A percentile compares a stretch with the other conserved stretches of the same genome.
Conservation (phyloP, 30 jellyfish, hydroid and myxozoan genomes). For the Turritopsis rubra region DNA sequence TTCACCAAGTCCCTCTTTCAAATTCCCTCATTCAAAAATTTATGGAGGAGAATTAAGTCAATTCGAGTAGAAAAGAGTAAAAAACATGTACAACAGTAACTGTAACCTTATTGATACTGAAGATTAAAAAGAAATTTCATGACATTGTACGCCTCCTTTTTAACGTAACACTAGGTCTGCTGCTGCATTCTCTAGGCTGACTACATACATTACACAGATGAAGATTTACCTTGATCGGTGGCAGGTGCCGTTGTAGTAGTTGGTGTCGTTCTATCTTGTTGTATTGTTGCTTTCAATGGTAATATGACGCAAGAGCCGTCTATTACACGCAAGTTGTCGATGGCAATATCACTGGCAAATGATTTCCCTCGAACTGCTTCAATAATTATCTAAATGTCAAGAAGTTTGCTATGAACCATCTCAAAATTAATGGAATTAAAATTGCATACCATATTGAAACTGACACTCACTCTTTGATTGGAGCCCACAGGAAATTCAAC, state of each 20-base stretch:
- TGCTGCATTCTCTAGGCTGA: too few species aligned
- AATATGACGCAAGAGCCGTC: constrained; percentile 22
- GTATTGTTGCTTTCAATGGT: constrained; percentile 51
- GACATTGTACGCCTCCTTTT: too few species aligned
- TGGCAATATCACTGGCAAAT: constrained; percentile 58
- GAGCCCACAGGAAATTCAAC: constrained; percentile 36
- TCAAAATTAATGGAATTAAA: too few species aligned
- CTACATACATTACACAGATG: not conserved
- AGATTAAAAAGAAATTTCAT: too few species aligned
- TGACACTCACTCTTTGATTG: constrained; percentile 21
- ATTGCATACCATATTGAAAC: too few species aligned
- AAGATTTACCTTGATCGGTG: constrained; percentile 6
- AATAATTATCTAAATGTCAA: constrained; percentile 47
- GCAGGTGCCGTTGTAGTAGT: constrained; percentile 30
- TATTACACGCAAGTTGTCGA: constrained; percentile 46
- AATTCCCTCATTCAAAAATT: too few species aligned
- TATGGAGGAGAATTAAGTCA: too few species aligned
- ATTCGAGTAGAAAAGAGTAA: too few species aligned
- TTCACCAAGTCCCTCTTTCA: not conserved
- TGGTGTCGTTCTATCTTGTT: constrained; percentile 7
- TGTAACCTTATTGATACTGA: too few species aligned
- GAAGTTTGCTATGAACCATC: too few species aligned
- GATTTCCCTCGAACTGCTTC: constrained; percentile 55
- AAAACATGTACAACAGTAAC: too few species aligned
- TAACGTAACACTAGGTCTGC: too few species aligned